phyloP scores from a whole-genome alignment of 2,797 vertebrate species.

The Pitangus sulphuratus region DNA sequence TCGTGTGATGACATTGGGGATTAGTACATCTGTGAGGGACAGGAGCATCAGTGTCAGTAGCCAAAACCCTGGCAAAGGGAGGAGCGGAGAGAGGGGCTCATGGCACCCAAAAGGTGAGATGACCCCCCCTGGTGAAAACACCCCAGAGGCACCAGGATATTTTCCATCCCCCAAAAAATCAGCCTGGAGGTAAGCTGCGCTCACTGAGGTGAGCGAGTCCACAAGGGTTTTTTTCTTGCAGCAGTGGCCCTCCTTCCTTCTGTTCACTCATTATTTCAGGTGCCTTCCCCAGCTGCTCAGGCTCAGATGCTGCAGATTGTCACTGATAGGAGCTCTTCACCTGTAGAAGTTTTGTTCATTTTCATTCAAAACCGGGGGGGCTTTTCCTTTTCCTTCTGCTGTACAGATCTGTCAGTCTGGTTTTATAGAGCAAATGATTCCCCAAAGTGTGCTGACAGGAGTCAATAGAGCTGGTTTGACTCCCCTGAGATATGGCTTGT shows the following conservation, averaged over 20 bases:
- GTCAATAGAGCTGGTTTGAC: not conserved
- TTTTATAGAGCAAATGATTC: not conserved
- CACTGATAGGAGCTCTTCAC: not conserved
- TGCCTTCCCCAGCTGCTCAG: not conserved
- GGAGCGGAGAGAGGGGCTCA: not conserved
- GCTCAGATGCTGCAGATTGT: not conserved
- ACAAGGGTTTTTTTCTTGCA: not conserved
- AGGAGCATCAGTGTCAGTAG: not conserved
- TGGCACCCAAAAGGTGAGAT: fast-evolving
- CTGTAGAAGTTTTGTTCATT: not conserved
- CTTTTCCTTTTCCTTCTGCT: constrained; percentile 11
- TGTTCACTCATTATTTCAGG: not conserved
- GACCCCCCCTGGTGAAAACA: not conserved
- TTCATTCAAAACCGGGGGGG: not conserved
- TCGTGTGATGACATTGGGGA: fast-evolving
- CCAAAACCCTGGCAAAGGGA: not conserved
- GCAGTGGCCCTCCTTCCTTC: not conserved
- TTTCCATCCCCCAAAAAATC: not conserved
- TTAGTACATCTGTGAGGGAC: not conserved
- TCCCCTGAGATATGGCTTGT: not conserved
- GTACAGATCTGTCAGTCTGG: not conserved
- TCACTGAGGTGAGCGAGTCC: not conserved
- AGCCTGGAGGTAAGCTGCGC: not conserved
- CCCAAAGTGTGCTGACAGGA: not conserved
- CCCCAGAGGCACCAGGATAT: not conserved